These are phyloP conservation scores for Azemiops feae DNA, from an alignment of 2,113 vertebrate genomes.

Conservation along the genomic window DNA sequence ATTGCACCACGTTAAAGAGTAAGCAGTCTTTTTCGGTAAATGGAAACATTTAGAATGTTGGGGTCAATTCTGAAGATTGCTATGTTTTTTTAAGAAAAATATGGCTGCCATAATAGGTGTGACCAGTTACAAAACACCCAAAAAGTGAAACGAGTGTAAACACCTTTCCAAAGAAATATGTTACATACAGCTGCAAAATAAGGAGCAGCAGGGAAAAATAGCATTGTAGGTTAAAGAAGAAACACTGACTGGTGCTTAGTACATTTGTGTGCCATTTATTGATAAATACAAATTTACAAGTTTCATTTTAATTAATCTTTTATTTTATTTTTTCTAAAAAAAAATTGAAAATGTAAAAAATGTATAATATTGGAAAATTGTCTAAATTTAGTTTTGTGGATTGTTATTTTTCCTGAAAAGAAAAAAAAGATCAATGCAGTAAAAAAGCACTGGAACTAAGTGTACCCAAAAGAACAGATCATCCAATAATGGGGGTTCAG, in stretches of 20 bases:
- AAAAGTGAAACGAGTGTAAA: neutral
- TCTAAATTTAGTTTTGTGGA: neutral
- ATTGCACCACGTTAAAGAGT: neutral
- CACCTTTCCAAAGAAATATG: neutral
- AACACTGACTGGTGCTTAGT: neutral
- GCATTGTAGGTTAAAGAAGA: neutral
- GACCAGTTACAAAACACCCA: neutral
- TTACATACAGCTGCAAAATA: neutral
- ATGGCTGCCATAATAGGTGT: neutral
- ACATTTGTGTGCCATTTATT: neutral
- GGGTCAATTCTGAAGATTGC: neutral
- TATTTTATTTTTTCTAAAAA: too few relatives aligned
- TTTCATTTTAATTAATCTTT: neutral
- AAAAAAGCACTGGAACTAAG: slow-evolving; percentile 64
- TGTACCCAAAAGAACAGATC: slow-evolving; percentile 78
- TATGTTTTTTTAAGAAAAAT: neutral
- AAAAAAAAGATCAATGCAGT: slow-evolving; percentile 57
- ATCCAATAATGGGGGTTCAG: slow-evolving; percentile 76
- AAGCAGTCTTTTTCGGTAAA: neutral
- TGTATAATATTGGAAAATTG: neutral
- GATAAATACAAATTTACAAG: neutral
- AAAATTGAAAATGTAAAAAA: neutral
- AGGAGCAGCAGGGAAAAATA: neutral
- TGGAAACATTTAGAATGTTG: neutral
- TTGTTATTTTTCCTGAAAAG: slow-evolving; percentile 53